Evolutionary conservation across 2,113 vertebrate species (phyloP).

Genomic region (Deroptyus accipitrinus): DNA sequence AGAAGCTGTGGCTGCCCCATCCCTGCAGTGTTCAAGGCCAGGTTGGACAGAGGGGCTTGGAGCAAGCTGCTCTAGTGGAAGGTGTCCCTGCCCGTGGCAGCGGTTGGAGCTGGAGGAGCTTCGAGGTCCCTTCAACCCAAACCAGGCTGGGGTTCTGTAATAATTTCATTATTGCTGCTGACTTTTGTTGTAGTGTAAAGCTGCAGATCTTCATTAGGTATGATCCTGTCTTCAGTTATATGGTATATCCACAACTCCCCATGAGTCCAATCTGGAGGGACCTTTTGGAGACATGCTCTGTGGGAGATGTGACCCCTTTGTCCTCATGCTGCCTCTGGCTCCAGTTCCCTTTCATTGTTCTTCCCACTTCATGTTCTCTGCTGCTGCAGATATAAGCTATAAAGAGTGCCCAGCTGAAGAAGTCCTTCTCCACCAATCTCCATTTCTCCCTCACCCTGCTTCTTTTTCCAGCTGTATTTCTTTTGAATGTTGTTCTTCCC

Average conservation of each 20-base stretch:
- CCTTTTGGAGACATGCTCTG: not conserved
- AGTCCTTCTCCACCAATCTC: not conserved
- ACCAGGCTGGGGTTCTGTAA: not conserved
- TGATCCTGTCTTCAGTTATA: not conserved
- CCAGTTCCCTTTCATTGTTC: not conserved
- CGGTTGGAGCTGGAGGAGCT: not conserved
- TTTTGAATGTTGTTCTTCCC: not conserved
- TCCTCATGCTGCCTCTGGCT: not conserved
- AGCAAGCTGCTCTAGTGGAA: not conserved
- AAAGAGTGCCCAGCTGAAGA: not conserved
- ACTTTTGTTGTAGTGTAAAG: not conserved
- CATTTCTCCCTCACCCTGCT: not conserved
- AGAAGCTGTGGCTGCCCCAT: too few species aligned
- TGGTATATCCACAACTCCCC: not conserved
- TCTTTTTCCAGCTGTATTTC: not conserved
- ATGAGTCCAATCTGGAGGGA: not conserved
- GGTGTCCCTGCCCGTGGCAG: not conserved
- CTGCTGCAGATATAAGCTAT: not conserved
- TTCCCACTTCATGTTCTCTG: not conserved
- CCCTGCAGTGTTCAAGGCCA: too few species aligned
- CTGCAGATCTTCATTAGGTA: not conserved
- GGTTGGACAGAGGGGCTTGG: too few species aligned
- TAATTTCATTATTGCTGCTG: not conserved
- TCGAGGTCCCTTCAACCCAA: not conserved
- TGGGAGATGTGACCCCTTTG: not conserved